phyloP scores from a whole-genome alignment of 2,888 invertebrate species.

The Drosophila longiperda region DNA sequence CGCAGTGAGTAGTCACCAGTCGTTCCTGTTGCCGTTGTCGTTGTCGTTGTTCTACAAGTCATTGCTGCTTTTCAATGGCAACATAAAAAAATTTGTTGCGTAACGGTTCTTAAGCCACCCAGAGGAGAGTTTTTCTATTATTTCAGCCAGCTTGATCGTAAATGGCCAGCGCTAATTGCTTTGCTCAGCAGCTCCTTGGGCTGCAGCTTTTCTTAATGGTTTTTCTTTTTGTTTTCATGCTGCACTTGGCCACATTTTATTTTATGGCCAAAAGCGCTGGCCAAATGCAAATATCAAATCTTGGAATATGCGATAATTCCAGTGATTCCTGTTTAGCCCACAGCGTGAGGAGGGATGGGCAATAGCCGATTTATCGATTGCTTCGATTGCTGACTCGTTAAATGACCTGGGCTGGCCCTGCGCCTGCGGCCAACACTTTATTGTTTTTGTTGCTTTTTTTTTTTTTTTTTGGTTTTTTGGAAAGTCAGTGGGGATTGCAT shows the following conservation, averaged over 20 bases:
- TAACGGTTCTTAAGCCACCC: conserved; percentile 65
- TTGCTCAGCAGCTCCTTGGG: conserved; percentile 23
- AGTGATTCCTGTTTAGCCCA: conserved; percentile 29
- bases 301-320: conserved; percentile 52
- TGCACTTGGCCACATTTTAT: conserved; percentile 44
- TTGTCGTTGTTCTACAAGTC: neutral
- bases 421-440: conserved; percentile 52
- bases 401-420: conserved; percentile 52
- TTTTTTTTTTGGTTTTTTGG: conserved; percentile 29
- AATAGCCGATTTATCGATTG: conserved; percentile 40
- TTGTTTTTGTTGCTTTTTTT: conserved; percentile 7
- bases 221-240: conserved; percentile 8
- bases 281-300: conserved; percentile 60
- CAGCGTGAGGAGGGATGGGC: conserved; percentile 43
- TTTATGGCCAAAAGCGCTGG: conserved; percentile 46
- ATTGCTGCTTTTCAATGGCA: neutral
- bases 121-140: conserved; percentile 38
- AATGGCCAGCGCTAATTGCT: conserved; percentile 59
- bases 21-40: neutral
- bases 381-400: conserved; percentile 18
- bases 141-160: conserved; percentile 44
- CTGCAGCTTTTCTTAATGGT: conserved; percentile 9
- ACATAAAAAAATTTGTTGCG: conserved; percentile 33
- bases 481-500: conserved; percentile 53
- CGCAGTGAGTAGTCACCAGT: neutral